Percentiles rank a stretch among this genome's conserved stretches.
phyloP scores from a whole-genome alignment of 2,113 vertebrate species.

The Oreamnos americanus region DNA sequence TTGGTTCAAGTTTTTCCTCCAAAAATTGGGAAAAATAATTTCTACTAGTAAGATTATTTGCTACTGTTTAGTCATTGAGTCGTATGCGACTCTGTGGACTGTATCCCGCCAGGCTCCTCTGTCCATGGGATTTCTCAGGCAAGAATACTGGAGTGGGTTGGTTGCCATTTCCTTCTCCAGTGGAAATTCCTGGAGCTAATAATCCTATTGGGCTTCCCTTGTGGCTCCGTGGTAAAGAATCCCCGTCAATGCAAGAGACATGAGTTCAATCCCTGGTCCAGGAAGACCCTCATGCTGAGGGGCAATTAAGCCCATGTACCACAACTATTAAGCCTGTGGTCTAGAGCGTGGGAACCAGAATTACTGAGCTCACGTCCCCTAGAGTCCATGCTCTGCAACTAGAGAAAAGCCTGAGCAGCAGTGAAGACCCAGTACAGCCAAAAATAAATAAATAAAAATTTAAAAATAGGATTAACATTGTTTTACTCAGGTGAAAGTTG shows the following conservation, averaged over 20 bases:
- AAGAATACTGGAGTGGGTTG: not conserved
- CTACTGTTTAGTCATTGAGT: not conserved
- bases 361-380: not conserved
- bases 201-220: not conserved
- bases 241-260: not conserved
- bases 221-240: not conserved
- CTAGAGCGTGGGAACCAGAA: not conserved
- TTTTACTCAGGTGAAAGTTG: not conserved
- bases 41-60: not conserved
- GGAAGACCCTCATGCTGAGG: not conserved
- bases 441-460: not conserved
- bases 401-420: not conserved
- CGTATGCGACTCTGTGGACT: not conserved
- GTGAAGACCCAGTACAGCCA: not conserved
- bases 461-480: not conserved
- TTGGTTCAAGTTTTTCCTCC: not conserved
- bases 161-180: not conserved
- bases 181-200: not conserved
- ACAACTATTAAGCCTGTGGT: not conserved
- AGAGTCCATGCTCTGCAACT: not conserved
- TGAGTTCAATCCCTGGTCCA: not conserved
- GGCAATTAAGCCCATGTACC: not conserved
- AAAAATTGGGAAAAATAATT: not conserved
- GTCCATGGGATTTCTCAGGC: not conserved
- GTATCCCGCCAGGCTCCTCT: not conserved